These are phyloP conservation scores for Aphelenchoides besseyi DNA, from an alignment of 1,140 invertebrate species.

Conservation along the genomic window DNA sequence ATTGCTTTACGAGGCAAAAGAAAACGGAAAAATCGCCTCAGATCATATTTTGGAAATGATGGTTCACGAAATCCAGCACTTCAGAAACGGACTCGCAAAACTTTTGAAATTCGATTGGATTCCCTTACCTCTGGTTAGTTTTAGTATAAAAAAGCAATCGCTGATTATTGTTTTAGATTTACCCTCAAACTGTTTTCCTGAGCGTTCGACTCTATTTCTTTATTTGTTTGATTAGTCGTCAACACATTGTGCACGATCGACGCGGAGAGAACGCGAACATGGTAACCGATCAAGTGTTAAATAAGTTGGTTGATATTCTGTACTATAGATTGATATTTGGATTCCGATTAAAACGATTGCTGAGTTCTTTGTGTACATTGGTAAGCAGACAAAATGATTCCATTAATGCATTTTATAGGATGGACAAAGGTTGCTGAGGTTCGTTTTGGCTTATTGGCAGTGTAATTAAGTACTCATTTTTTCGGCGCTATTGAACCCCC, in stretches of 20 bases:
- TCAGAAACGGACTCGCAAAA: constrained; percentile 42
- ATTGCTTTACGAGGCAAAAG: constrained; percentile 44
- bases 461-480: too few species aligned
- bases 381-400: too few species aligned
- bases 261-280: constrained; percentile 29
- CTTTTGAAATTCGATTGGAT: constrained; percentile 60
- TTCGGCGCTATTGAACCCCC: constrained; percentile 58
- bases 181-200: constrained; percentile 60
- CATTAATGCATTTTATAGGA: too few species aligned
- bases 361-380: constrained; percentile 56
- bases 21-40: constrained; percentile 51
- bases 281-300: background rate
- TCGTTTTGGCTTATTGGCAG: too few species aligned
- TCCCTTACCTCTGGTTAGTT: constrained; percentile 54
- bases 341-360: constrained; percentile 55
- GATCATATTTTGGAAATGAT: constrained; percentile 51
- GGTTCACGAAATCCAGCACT: constrained; percentile 53
- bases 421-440: constrained; percentile 63
- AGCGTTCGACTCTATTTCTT: constrained; percentile 57
- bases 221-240: constrained; percentile 54
- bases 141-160: too few species aligned
- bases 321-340: constrained; percentile 51
- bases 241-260: constrained; percentile 36
- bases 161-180: too few species aligned
- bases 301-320: constrained; percentile 7